Evolutionary conservation across 2,113 vertebrate genomes (phyloP).

Genomic region (Pterocles gutturalis): DNA sequence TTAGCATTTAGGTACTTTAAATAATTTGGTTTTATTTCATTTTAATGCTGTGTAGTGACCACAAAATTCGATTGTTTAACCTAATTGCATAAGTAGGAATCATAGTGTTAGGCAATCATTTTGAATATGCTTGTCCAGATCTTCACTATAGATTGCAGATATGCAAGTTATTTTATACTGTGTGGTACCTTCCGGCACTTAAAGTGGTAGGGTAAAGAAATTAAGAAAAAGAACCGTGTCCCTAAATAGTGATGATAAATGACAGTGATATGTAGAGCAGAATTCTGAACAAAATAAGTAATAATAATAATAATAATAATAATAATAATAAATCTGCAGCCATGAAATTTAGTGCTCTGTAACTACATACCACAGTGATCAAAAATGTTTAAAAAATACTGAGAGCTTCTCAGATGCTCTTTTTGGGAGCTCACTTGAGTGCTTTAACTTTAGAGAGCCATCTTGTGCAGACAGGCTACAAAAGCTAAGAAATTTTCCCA

Average conservation of each 20-base stretch:
- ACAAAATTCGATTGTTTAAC: neutral
- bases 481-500: neutral
- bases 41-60: neutral
- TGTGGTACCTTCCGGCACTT: neutral
- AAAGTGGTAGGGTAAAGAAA: neutral
- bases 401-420: neutral
- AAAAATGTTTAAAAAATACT: neutral
- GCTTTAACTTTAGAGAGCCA: neutral
- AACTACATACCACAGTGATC: neutral
- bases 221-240: neutral
- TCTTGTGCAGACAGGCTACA: neutral
- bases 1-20: neutral
- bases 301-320: neutral
- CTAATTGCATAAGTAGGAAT: neutral
- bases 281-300: neutral
- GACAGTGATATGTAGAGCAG: neutral
- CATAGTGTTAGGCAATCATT: neutral
- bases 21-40: neutral
- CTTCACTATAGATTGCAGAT: neutral
- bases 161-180: neutral
- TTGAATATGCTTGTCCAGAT: neutral
- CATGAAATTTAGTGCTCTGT: neutral
- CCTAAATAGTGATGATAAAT: neutral
- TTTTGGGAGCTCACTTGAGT: neutral
- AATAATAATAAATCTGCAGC: neutral